Base-by-base conservation (phyloP, 2,888 invertebrate species). In the Oscheius sp. region DNA sequence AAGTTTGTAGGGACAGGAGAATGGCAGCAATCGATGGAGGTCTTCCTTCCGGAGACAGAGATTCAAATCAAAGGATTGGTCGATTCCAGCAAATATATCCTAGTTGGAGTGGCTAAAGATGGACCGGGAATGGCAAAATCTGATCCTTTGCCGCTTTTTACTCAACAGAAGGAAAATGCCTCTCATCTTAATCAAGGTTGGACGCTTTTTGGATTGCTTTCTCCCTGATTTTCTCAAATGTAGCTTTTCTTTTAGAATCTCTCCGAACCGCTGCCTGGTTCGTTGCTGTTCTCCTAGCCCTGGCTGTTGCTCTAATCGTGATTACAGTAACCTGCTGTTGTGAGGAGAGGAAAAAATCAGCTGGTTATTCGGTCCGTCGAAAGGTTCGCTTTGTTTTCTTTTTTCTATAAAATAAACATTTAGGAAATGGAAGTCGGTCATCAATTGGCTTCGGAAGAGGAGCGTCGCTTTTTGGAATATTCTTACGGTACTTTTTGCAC, bases 61-160 rank as follows among this genome's bases (percentile, higher is more conserved):
- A 90, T 91, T 61, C 89, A 91, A 73, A 89, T 96, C 50, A 71
- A 64, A 4, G 73, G 70, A 37, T 25, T 77, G 33, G 66, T 65
- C 67, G 92, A 92, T 0, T 93, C 92, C 8, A 91, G 92, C 79
- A 90, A 91, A 45, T 97, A 96, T 87, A 92, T 93, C 85, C 92
- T 97, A 84, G 91, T 92, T 76, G 91, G 96, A 2, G 93, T 95
- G 0, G 93, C 96, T 10, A 93, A 94, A 63, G 96, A 96, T 87
- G 94, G 93, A 0, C 87, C 88, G 8, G 91, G 91, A 82, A 89
- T 20, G 6, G 64, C 52, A 12, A 29, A 42, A 15, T 73, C 31
- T 55, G 65, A 50, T 69, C 77, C 45, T 15, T 46, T 76, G 1
- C 75, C 76, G 12, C 68, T 79, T 8, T 65, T 66, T 45, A 79